A percentile compares a stretch with the other conserved stretches of the same genome.
These are phyloP conservation scores for Spermophilus dauricus DNA, from an alignment of 2,113 vertebrate species.

Conservation along the genomic window DNA sequence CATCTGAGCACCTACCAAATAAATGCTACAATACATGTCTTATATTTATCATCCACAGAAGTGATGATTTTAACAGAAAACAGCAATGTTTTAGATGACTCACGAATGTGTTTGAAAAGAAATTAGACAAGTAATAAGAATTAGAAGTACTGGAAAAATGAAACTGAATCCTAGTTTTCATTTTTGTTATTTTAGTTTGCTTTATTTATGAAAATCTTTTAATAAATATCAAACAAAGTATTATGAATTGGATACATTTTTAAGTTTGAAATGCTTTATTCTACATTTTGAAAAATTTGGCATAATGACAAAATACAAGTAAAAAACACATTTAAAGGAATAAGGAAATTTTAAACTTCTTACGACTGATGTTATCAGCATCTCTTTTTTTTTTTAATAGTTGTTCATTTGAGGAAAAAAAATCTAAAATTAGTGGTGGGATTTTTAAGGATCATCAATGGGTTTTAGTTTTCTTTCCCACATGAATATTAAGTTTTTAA, in stretches of 20 bases:
- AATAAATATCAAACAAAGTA: background rate
- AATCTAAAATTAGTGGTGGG: background rate
- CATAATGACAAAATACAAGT: slow-evolving; percentile 9
- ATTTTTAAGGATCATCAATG: background rate
- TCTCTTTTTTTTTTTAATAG: background rate
- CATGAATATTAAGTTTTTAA: background rate
- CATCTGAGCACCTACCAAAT: background rate
- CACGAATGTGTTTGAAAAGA: background rate
- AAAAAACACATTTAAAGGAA: background rate
- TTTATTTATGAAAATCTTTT: background rate
- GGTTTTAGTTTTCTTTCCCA: background rate
- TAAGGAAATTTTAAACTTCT: background rate
- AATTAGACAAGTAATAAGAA: background rate
- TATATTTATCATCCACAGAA: slow-evolving; percentile 6
- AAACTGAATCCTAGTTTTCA: background rate
- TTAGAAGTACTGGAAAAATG: background rate
- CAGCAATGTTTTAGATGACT: background rate
- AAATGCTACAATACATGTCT: background rate
- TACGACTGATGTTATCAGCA: background rate
- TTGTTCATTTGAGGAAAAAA: background rate
- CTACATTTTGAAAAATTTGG: background rate
- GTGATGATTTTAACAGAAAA: background rate
- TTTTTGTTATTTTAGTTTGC: background rate
- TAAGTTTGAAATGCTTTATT: slow-evolving; percentile 8
- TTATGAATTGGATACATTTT: background rate